Evolutionary conservation across 2,797 vertebrate species (phyloP), one percentile per base, ranked within the genome.

Genomic region (Gadopsis marmoratus): DNA sequence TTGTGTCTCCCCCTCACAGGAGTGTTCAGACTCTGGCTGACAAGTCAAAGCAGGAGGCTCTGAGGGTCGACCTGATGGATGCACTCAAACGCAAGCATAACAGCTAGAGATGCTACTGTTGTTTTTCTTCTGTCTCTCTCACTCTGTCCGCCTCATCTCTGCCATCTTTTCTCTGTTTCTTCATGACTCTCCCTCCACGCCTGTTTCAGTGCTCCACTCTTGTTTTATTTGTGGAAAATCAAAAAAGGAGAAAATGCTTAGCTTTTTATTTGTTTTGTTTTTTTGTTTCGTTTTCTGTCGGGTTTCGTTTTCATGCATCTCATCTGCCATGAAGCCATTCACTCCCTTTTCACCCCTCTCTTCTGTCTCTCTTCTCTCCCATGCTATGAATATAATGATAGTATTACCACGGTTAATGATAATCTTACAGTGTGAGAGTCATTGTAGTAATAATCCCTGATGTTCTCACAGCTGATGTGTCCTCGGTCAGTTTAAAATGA

Each of bases 41-140:
- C 95, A 97, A 97, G 95, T 96, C 96, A 86, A 97, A 97, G 96
- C 97, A 99, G 95, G 97, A 98, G 92, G 97, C 97, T 94, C 96
- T 99, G 89, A 97, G 96, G 96, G 94, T 92, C 33, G 96, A 98
- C 95, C 96, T 99, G 96, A 93, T 98, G 95, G 95, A 95, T 93
- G 98, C 97, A 80, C 94, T 99, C 96, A 99, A 97, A 97, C 97
- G 95, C 93, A 99, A 99, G 95, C 97, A 98, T 71, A 96, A 97
- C 84, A 95, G 94, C 94, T 99, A 98, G 95, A 96, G 87, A 88
- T 86, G 82, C 92, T 90, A 76, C 80, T 86, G 86, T 81, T 70
- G 54, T 69, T 72, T 67, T 72, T 79, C 21, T 65, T 83, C 67
- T 79, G 13, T 78, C 51, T 80, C 59, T 82, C 66, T 71, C 45